Base-by-base conservation (phyloP, 2,797 vertebrate species). In the Argyrosomus regius region DNA sequence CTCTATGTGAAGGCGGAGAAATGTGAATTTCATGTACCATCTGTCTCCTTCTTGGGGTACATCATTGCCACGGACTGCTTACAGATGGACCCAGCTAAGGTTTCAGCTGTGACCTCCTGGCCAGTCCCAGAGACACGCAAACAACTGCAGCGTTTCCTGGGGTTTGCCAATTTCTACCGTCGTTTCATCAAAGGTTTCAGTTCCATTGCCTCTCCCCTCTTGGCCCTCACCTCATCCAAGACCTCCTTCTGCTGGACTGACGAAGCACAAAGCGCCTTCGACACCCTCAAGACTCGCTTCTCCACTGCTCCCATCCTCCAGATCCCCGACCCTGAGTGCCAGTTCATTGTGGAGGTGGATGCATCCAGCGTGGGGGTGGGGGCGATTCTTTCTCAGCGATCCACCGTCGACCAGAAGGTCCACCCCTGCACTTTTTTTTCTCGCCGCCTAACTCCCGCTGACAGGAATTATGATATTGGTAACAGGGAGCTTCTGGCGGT, bases 391-490 rank as follows among this genome's bases (percentile, higher is more conserved):
- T 28, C 26, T 28, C 26, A 28, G 26, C 3, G 26, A 3, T 28
- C 26, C 26, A 26, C 26, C 6, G 17, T 17, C 5, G 17, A 2
- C 17, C 6, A 3, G 17, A 12, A 56, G 22, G 24, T 56, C 24
- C 54, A 56, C 24, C 24, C 24, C 22, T 56, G 24, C 24, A 3
- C 41, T 8, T 22, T 11, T 7, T 24, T 61, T 39, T 43, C 57
- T 28, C 3, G 28, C 2, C 0, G 18, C 1, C 31, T 39, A 0
- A 20, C 31, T 3, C 60, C 3, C 0, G 22, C 41, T 0, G 7
- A 46, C 1, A 14, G 7, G 1, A 46, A 62, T 6, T 62, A 62
- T 4, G 14, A 17, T 4, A 12, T 46, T 26, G 60, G 60, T 6
- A 26, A 46, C 60, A 16, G 22, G 11, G 60, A 46, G 14, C 14